A percentile compares a stretch with the other conserved stretches of the same genome.
These are phyloP conservation scores for Arrhamphus sclerolepis DNA, from an alignment of 2,797 vertebrate species.

Conservation along the genomic window DNA sequence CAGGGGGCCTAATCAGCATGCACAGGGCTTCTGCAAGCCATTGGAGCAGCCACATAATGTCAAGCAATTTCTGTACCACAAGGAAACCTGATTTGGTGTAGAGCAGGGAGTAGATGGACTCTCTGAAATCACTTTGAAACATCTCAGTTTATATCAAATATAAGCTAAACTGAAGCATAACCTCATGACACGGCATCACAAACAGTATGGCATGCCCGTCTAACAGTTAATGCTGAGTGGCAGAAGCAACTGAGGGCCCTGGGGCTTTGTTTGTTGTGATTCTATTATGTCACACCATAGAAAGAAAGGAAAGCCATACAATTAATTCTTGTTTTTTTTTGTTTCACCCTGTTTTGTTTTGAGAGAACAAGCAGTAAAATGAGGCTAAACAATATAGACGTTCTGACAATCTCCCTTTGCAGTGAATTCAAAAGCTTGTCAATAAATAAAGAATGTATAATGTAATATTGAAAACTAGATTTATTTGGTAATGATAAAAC, in stretches of 20 bases:
- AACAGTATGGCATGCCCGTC: constrained; percentile 8
- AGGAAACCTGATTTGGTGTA: constrained; percentile 66
- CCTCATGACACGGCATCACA: constrained; percentile 25
- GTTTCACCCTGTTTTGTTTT: constrained; percentile 13
- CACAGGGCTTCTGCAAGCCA: constrained; percentile 51
- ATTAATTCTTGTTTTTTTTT: constrained; percentile 11
- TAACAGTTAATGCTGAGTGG: constrained; percentile 45
- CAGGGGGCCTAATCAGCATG: constrained; percentile 75
- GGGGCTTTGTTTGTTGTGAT: constrained; percentile 16
- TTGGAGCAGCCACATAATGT: constrained; percentile 70
- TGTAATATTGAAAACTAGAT: too few relatives aligned
- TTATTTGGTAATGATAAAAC: too few relatives aligned
- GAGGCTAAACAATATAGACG: too few relatives aligned
- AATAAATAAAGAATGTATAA: too few relatives aligned
- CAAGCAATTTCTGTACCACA: constrained; percentile 73
- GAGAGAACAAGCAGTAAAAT: neutral
- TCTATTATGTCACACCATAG: constrained; percentile 6
- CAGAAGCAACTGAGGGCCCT: constrained; percentile 19
- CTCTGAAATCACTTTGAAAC: constrained; percentile 55
- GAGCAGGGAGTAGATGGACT: constrained; percentile 39
- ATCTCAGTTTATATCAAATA: constrained; percentile 54
- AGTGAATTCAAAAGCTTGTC: too few relatives aligned
- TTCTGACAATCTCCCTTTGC: too few relatives aligned
- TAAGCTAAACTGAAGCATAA: constrained; percentile 45
- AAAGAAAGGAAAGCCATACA: constrained; percentile 6